phyloP scores from a whole-genome alignment of 2,888 invertebrate species.

The Artemia sp. region DNA sequence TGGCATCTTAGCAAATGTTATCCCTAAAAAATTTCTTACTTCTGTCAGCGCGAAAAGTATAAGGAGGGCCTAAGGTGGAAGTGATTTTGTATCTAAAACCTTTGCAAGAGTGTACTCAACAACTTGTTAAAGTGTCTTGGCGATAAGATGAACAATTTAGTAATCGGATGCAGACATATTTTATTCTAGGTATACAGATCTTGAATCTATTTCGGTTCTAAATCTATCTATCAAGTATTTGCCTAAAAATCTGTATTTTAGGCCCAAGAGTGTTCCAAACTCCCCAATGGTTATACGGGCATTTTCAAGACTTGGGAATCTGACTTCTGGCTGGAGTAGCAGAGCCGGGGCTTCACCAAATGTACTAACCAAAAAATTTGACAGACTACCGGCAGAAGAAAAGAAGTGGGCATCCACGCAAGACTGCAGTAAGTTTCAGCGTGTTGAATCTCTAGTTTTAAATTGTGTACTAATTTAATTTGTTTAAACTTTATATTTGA shows the following conservation, averaged over 20 bases:
- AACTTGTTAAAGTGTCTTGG: not conserved
- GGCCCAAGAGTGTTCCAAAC: conserved; percentile 80
- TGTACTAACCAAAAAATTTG: conserved; percentile 33
- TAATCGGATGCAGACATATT: not conserved
- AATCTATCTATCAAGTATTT: not conserved
- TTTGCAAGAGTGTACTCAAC: not conserved
- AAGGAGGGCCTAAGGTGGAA: too few relatives aligned
- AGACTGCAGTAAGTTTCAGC: conserved; percentile 42
- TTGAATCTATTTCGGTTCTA: not conserved
- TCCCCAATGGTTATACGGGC: conserved; percentile 86
- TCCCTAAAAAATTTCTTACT: too few relatives aligned
- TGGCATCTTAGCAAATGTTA: too few relatives aligned
- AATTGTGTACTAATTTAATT: too few relatives aligned
- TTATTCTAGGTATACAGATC: too few relatives aligned
- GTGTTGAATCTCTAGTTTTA: too few relatives aligned
- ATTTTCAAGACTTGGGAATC: conserved; percentile 71
- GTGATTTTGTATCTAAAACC: not conserved
- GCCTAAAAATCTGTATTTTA: conserved; percentile 31
- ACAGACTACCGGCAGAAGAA: conserved; percentile 62
- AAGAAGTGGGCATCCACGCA: conserved; percentile 63
- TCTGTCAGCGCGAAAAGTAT: too few relatives aligned
- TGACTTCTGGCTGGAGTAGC: conserved; percentile 60
- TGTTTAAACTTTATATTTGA: too few relatives aligned
- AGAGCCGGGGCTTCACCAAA: conserved; percentile 53
- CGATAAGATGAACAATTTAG: too few relatives aligned